Evolutionary conservation across 2,888 invertebrate genomes (phyloP).

Genomic region (Cistogaster globosa): DNA sequence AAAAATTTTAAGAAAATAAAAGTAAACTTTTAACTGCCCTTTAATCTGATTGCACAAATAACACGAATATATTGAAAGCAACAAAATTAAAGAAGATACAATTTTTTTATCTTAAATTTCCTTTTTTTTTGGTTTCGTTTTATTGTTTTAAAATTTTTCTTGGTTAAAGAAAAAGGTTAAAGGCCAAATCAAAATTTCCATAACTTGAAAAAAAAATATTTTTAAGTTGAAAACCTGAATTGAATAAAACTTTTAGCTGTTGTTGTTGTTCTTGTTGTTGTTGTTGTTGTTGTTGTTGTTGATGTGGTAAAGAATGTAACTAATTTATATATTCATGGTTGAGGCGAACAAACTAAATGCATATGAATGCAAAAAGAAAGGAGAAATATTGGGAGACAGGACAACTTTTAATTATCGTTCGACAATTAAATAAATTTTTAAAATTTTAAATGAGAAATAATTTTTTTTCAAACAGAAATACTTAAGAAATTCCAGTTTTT

Average conservation of each 20-base stretch:
- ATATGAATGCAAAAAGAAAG: neutral
- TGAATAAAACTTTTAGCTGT: neutral
- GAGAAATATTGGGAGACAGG: neutral
- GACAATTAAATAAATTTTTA: too few species aligned
- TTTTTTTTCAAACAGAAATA: too few species aligned
- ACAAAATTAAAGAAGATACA: neutral
- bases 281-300: neutral
- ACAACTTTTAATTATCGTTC: neutral
- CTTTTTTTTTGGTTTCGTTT: neutral
- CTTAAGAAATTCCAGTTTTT: too few species aligned
- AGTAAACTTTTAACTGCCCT: constrained; percentile 56
- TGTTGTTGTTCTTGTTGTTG: neutral
- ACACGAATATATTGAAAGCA: neutral
- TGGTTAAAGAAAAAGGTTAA: constrained; percentile 28
- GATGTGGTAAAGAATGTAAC: constrained; percentile 27
- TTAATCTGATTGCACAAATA: constrained; percentile 1
- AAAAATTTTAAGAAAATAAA: constrained; percentile 33
- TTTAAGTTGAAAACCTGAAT: constrained; percentile 29
- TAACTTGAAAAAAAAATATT: neutral
- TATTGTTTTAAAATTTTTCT: neutral
- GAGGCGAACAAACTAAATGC: neutral
- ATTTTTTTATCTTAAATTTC: neutral
- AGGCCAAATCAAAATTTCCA: constrained; percentile 35
- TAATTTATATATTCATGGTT: constrained; percentile 35
- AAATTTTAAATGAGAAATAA: too few species aligned